Conservation (phyloP, 2,888 invertebrate species). For the Acanthacorydalis orientalis region DNA sequence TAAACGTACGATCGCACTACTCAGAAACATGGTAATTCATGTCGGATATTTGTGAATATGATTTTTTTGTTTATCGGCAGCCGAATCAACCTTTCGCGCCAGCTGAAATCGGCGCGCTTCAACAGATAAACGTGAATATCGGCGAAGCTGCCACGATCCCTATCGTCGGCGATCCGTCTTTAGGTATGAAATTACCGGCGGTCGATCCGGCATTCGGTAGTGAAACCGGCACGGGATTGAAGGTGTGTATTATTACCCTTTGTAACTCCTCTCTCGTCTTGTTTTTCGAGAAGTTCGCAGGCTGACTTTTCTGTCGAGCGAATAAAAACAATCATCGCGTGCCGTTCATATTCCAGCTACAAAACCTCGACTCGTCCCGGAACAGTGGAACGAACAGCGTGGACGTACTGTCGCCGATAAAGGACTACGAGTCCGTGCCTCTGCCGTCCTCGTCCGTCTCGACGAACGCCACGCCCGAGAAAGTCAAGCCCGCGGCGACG, state of each 20-base stretch:
- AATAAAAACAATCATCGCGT: no score
- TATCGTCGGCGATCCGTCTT: no score
- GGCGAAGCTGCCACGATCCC: background rate
- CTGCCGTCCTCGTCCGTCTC: constrained; percentile 6
- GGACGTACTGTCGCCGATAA: background rate
- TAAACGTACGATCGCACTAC: no score
- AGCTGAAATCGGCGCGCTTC: background rate
- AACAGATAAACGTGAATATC: background rate
- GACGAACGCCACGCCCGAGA: constrained; percentile 5
- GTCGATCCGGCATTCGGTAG: background rate
- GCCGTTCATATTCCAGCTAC: constrained; percentile 9
- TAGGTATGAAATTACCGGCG: no score
- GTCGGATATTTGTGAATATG: no score
- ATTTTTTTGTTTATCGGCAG: no score
- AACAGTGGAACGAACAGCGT: background rate
- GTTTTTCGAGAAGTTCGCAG: no score
- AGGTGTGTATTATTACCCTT: no score
- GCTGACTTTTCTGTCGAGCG: no score
- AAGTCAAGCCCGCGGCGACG: constrained; percentile 7
- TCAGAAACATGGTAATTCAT: no score
- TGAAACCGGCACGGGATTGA: no score
- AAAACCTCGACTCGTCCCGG: constrained; percentile 1
- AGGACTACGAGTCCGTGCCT: background rate
- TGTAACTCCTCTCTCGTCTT: no score
- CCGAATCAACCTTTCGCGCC: background rate